Conservation (phyloP, 2,888 invertebrate species). For the Baccha elongata region DNA sequence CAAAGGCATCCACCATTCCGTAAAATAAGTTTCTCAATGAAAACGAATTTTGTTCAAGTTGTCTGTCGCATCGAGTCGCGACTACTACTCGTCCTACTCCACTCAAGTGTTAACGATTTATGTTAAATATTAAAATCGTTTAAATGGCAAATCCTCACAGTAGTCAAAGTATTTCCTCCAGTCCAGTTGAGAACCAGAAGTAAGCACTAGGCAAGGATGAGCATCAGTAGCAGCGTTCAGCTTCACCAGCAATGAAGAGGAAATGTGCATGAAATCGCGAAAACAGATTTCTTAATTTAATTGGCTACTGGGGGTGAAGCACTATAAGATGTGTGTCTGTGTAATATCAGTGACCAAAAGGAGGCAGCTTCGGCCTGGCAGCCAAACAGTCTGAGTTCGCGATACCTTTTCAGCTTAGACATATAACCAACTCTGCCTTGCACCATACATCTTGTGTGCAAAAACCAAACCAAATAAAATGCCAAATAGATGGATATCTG, state of each 20-base stretch:
- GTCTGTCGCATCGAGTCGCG: conserved; percentile 52
- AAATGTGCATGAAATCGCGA: conserved; percentile 73
- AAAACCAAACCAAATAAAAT: conserved; percentile 70
- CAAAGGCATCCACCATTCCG: conserved; percentile 2
- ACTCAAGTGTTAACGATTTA: conserved; percentile 74
- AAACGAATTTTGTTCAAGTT: conserved; percentile 61
- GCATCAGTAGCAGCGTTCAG: conserved; percentile 21
- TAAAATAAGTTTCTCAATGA: conserved; percentile 69
- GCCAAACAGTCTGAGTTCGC: conserved; percentile 66
- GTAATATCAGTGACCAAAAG: conserved; percentile 31
- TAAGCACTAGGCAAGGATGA: conserved; percentile 44
- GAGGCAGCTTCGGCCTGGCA: conserved; percentile 32
- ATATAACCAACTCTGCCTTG: neutral
- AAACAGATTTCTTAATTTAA: conserved; percentile 79
- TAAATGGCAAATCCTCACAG: conserved; percentile 74
- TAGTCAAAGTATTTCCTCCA: conserved; percentile 54
- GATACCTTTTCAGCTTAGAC: conserved; percentile 16
- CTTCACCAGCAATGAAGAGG: conserved; percentile 34
- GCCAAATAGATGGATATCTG: conserved; percentile 73
- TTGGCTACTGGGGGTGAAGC: conserved; percentile 75
- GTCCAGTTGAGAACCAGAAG: conserved; percentile 1
- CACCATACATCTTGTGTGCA: conserved; percentile 56
- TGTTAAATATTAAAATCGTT: conserved; percentile 75
- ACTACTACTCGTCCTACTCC: conserved; percentile 68
- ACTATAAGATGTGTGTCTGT: conserved; percentile 39